Evolutionary conservation across 1,140 invertebrate genomes (phyloP), one percentile per base, ranked within the genome.

Genomic region (Drosophila setifemur): DNA sequence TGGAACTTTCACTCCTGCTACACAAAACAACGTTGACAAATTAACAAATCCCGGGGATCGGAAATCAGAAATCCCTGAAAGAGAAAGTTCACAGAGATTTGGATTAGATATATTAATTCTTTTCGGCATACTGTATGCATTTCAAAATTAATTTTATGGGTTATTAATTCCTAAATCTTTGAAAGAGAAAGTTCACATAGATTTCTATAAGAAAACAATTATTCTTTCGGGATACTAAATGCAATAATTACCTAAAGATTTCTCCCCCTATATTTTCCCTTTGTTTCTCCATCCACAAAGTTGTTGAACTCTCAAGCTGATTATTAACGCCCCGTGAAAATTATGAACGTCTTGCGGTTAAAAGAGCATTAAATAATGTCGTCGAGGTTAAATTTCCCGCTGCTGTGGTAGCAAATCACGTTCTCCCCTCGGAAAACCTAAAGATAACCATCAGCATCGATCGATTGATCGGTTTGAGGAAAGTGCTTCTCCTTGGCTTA

Each of bases 361-460:
- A 63, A 61, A 57, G 19, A 49, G 39, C 53, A 50, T 53, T 66
- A 69, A 73, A 60, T 61, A 85, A 68, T 70, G 64, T 70, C 73
- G 72, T 54, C 57, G 50, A 19, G 48, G 73, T 64, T 71, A 67
- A 21, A 45, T 16, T 52, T 19, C 37, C 29, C 47, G 63, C 57
- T 21, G 52, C 42, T 73, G 64, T 73, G 78, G 73, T 73, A 73
- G 78, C 73, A 53, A 74, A 73, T 69, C 77, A 83, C 77, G 77
- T 82, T 37, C 50, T 19, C 57, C n/a, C 9, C 11, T 33, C n/a
- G 29, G 29, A 16, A 40, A 37, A 53, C 12, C 11, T 14, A 11
- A 29, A 21, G 18, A 71, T 48, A 37, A 70, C 48, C 66, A 37
- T 26, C 26, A 45, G 23, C 48, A 42, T 14, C 57, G 57, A 29